Percentiles rank a stretch among this genome's conserved stretches.
Conservation (phyloP, 2,113 vertebrate species). For the Gambusia holbrooki region DNA sequence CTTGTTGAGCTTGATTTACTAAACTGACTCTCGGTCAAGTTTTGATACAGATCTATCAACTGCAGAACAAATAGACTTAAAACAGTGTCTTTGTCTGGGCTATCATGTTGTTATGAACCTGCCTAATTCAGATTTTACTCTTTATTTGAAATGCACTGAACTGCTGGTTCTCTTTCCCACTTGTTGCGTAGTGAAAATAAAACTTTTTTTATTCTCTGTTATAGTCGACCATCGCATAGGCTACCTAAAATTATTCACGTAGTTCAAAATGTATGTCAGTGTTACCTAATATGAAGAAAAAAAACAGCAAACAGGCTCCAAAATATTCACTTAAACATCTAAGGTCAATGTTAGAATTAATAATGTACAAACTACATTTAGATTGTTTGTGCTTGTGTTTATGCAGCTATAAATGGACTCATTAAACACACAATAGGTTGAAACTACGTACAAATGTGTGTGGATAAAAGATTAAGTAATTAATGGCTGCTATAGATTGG, state of each 20-base stretch:
- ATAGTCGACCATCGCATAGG: not conserved
- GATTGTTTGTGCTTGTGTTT: not conserved
- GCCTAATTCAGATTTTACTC: not conserved
- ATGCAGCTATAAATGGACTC: not conserved
- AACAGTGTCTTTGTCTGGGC: not conserved
- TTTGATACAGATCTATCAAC: not conserved
- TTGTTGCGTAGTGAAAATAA: not conserved
- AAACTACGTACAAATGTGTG: not conserved
- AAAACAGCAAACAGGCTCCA: not conserved
- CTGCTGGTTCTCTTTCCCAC: not conserved
- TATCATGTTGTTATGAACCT: not conserved
- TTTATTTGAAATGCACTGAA: not conserved
- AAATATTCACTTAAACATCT: not conserved
- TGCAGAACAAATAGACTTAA: not conserved
- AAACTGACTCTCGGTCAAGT: not conserved
- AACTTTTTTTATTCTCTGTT: not conserved
- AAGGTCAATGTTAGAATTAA: not conserved
- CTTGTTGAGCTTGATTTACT: no score
- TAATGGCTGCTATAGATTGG: not conserved
- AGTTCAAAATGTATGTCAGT: not conserved
- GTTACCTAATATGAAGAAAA: not conserved
- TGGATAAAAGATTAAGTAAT: not conserved
- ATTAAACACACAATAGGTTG: not conserved
- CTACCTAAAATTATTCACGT: not conserved
- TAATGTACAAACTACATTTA: not conserved